phyloP scores from a whole-genome alignment of 2,797 vertebrate species.

The Phataginus tetradactyla region DNA sequence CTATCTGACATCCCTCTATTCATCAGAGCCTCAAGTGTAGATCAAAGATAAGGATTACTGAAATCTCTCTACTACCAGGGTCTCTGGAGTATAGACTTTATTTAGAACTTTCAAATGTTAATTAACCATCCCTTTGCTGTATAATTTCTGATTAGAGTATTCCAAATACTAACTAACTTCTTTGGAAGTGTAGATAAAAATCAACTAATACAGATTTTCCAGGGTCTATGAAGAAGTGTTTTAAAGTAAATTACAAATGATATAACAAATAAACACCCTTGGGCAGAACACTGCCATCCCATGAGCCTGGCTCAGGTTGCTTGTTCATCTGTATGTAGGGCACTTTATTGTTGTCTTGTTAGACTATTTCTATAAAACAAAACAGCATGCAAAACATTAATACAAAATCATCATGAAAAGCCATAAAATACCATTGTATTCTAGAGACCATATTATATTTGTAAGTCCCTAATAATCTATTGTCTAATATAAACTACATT shows the following conservation, averaged over 20 bases:
- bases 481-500: background rate
- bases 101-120: conserved; percentile 21
- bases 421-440: background rate
- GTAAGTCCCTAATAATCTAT: background rate
- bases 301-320: background rate
- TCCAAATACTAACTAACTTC: conserved; percentile 20
- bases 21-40: background rate
- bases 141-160: conserved; percentile 4
- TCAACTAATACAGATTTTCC: conserved; percentile 37
- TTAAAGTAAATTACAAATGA: background rate
- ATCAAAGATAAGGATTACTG: background rate
- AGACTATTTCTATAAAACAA: background rate
- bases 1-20: background rate
- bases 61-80: background rate
- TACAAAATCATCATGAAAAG: background rate
- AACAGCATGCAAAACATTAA: background rate
- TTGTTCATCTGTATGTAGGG: background rate
- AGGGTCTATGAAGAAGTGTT: background rate
- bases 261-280: background rate
- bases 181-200: conserved; percentile 9
- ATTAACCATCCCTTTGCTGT: background rate
- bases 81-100: background rate
- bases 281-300: background rate
- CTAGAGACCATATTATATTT: background rate
- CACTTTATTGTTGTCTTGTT: background rate